Evolutionary conservation across 2,113 vertebrate species (phyloP).

Genomic region (Urocitellus parryii): DNA sequence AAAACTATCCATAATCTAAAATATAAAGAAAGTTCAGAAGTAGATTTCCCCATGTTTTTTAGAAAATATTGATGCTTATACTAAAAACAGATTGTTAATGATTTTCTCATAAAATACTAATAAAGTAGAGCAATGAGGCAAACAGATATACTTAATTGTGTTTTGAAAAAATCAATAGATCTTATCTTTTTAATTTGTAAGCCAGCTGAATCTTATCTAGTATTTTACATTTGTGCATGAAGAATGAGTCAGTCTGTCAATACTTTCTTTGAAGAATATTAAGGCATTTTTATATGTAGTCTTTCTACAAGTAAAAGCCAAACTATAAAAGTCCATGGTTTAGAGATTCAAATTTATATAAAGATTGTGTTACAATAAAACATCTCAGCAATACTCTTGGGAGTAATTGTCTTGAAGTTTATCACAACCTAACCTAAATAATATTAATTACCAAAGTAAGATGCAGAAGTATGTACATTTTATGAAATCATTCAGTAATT

Average conservation of each 20-base stretch:
- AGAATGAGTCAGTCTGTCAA: not conserved
- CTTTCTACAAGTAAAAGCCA: not conserved
- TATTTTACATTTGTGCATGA: not conserved
- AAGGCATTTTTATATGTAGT: not conserved
- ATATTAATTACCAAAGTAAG: not conserved
- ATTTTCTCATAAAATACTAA: not conserved
- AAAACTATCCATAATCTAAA: not conserved
- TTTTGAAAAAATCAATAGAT: not conserved
- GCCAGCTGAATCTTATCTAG: not conserved
- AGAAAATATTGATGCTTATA: not conserved
- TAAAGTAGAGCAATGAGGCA: not conserved
- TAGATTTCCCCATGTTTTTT: not conserved
- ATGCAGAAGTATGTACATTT: not conserved
- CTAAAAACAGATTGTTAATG: not conserved
- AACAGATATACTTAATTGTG: not conserved
- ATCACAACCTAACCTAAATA: not conserved
- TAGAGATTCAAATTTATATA: not conserved
- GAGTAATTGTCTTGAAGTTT: not conserved
- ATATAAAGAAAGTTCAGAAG: not conserved
- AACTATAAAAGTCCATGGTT: not conserved
- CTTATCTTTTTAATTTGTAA: not conserved
- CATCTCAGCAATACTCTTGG: not conserved
- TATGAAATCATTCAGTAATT: not conserved
- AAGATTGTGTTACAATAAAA: not conserved
- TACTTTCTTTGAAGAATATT: not conserved